A percentile compares a stretch with the other conserved stretches of the same genome.
Evolutionary conservation across 1,140 invertebrate species (phyloP).

Genomic region (Cylas formicarius): DNA sequence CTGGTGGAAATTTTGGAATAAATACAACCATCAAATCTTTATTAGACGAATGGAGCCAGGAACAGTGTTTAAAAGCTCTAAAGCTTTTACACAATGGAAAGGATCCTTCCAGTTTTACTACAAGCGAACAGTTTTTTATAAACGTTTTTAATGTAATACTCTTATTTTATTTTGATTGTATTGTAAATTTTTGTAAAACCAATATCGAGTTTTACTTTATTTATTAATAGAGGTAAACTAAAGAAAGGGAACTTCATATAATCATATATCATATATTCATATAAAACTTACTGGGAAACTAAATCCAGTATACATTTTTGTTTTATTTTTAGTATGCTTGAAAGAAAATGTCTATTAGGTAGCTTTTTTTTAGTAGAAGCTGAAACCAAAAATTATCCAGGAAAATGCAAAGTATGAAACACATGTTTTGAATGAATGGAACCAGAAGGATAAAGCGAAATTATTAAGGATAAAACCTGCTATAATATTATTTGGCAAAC

Average conservation of each 20-base stretch:
- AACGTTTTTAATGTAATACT: constrained; percentile 12
- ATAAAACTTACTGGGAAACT: constrained; percentile 12
- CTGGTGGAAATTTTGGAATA: constrained; percentile 13
- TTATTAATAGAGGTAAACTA: too few relatives aligned
- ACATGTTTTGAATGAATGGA: constrained; percentile 22
- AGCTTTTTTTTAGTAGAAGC: constrained; percentile 24
- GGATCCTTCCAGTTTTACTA: constrained; percentile 8
- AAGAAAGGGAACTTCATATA: too few relatives aligned
- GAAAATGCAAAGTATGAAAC: constrained; percentile 27
- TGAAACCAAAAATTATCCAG: constrained; percentile 22
- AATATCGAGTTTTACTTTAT: too few relatives aligned
- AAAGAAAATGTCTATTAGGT: not conserved
- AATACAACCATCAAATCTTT: constrained; percentile 16
- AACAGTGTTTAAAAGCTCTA: constrained; percentile 29
- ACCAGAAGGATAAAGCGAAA: constrained; percentile 4
- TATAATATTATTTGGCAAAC: constrained; percentile 13
- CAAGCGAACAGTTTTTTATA: constrained; percentile 10
- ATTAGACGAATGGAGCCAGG: constrained; percentile 20
- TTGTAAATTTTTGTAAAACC: not conserved
- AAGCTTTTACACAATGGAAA: constrained; percentile 24
- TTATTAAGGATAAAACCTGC: constrained; percentile 9
- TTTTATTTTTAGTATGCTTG: constrained; percentile 5
- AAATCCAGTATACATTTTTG: constrained; percentile 19
- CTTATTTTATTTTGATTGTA: not conserved
- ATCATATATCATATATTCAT: too few relatives aligned